Base-by-base conservation (phyloP, 1,140 invertebrate species). In the Ptiloglossa arizonensis region DNA sequence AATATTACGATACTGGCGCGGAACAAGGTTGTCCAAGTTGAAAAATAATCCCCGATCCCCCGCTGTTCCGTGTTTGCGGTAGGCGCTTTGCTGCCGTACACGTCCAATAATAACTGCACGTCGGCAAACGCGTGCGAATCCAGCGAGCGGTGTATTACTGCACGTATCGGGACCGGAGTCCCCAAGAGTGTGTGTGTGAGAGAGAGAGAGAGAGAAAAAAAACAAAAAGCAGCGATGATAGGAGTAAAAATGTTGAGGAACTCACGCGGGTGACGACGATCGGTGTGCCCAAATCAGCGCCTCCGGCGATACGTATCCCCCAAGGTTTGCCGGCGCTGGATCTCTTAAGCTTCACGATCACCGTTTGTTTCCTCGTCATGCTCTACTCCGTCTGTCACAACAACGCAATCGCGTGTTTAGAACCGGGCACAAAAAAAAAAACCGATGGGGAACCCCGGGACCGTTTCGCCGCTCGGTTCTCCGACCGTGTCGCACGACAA, bases 261-360 rank as follows among this genome's bases (percentile, higher is more conserved):
- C 94, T 95, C 95, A 98, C 98, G 95, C 96, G 96, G 85, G 97
- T 98, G 89, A 99, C 95, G 89, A 97, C 95, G 86, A 99, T 94
- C 69, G 97, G 96, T n/a, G 96, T 96, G 85, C 95, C 95, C 85
- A 98, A 94, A 94, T 98, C 98, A 80, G 95, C 94, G 79, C 98
- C 98, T 84, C 98, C 98, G 80, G 97, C 96, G 74, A 98, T 94
- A 82, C 97, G 95, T 87, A 98, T 97, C 62, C 98, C 98, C 97
- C 97, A 99, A 83, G 96, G 96, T 83, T 95, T 95, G 83, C 94
- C 94, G 80, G 94, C 94, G 83, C 95, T 95, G 87, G 96, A 96
- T 85, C 97, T 94, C 87, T 94, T 94, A 87, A 98, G 94, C 66
- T 94, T 95, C 82, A 97, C 94, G 81, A 95, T 94, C 87, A 97